Evolutionary conservation across 2,888 invertebrate genomes (phyloP).

Genomic region (Rotaria sp.): DNA sequence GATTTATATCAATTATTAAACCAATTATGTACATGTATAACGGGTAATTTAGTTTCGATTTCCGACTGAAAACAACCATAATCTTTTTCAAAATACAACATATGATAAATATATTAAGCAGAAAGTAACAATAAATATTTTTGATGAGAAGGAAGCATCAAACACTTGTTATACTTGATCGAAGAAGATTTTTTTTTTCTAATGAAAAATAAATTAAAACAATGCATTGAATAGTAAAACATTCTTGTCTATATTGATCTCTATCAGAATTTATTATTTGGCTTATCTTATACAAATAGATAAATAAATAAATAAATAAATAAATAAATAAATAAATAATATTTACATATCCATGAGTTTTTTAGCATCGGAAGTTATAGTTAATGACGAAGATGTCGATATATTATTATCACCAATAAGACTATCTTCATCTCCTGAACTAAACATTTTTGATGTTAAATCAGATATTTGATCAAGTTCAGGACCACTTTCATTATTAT

Average conservation of each 20-base stretch:
- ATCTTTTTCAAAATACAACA: too few species aligned
- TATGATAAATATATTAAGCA: too few species aligned
- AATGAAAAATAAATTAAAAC: too few species aligned
- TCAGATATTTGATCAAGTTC: conserved; percentile 13
- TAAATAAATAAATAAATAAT: background rate
- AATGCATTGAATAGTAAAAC: too few species aligned
- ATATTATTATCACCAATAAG: background rate
- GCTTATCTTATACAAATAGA: background rate
- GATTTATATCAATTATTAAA: too few species aligned
- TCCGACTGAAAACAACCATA: too few species aligned
- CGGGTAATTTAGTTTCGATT: too few species aligned
- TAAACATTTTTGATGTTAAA: conserved; percentile 12
- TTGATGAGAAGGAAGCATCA: too few species aligned
- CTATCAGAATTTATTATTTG: conserved; percentile 8
- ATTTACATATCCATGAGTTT: background rate
- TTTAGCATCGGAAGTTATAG: background rate
- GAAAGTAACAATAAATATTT: too few species aligned
- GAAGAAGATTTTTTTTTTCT: too few species aligned
- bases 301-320: conserved; percentile 9
- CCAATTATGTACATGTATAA: too few species aligned
- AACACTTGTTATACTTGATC: too few species aligned
- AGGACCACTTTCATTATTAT: background rate
- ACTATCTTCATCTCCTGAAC: background rate
- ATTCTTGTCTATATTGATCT: background rate
- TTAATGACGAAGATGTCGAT: background rate